phyloP scores from a whole-genome alignment of 2,888 invertebrate genomes.

The Ischnura elegans region DNA sequence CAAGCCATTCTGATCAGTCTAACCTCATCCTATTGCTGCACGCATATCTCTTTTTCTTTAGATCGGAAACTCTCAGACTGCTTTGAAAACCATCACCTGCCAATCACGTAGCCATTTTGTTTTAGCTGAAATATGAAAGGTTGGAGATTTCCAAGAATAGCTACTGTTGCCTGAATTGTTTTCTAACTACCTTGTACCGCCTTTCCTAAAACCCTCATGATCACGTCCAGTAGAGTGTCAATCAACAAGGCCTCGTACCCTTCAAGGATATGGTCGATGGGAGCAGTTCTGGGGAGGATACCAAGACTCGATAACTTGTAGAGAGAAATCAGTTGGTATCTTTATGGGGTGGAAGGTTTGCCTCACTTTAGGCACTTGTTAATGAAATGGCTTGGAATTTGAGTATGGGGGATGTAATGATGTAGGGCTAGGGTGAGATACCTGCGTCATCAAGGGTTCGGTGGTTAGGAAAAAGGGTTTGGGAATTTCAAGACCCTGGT shows the following conservation, averaged over 20 bases:
- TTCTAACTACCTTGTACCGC: not conserved
- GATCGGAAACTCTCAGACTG: not conserved
- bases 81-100: not conserved
- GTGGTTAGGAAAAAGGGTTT: not conserved
- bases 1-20: not conserved
- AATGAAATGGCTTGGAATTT: conserved; percentile 49
- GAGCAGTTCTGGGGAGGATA: not conserved
- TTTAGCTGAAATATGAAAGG: not conserved
- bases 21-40: not conserved
- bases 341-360: conserved; percentile 18
- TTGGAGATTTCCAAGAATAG: not conserved
- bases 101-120: not conserved
- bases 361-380: conserved; percentile 37
- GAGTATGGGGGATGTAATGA: not conserved
- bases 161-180: not conserved
- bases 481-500: not conserved
- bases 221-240: conserved; percentile 12
- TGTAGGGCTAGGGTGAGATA: too few species aligned
- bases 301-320: too few species aligned
- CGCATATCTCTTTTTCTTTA: not conserved
- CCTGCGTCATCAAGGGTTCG: not conserved
- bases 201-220: not conserved
- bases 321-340: too few species aligned
- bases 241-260: not conserved
- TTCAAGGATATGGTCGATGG: conserved; percentile 22